Evolutionary conservation across 2,797 vertebrate species (phyloP).

Genomic region (Buphagus erythrorhynchus): DNA sequence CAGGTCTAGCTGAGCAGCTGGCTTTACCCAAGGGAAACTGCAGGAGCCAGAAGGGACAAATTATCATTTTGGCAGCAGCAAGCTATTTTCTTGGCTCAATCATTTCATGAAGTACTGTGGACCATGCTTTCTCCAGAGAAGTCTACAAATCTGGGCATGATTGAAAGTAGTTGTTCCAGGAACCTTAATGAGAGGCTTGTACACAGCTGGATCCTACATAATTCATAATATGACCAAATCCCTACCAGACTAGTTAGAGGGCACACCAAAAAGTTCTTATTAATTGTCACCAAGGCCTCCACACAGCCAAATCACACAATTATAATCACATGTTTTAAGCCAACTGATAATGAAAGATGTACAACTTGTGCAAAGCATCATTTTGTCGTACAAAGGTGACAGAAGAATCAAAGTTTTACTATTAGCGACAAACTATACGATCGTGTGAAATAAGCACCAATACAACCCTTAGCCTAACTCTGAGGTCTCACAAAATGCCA

Average conservation of each 20-base stretch:
- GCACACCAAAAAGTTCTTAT: background rate
- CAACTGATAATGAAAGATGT: background rate
- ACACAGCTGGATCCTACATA: background rate
- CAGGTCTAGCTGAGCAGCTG: background rate
- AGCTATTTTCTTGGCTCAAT: background rate
- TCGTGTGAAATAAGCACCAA: background rate
- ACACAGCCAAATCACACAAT: background rate
- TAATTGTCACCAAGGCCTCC: background rate
- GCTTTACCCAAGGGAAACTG: background rate
- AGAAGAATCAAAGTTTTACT: background rate
- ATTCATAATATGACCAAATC: background rate
- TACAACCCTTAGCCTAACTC: background rate
- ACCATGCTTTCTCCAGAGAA: background rate
- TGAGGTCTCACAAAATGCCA: background rate
- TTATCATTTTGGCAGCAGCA: background rate
- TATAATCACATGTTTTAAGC: background rate
- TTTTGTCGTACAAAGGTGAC: background rate
- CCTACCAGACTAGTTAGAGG: background rate
- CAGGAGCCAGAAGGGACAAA: background rate
- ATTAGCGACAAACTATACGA: background rate
- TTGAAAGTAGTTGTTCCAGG: background rate
- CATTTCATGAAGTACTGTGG: background rate
- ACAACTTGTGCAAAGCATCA: background rate
- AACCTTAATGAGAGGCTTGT: background rate
- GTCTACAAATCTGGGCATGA: background rate